These are phyloP conservation scores for Laupala kohalensis DNA, from an alignment of 1,140 invertebrate species.

Conservation along the genomic window DNA sequence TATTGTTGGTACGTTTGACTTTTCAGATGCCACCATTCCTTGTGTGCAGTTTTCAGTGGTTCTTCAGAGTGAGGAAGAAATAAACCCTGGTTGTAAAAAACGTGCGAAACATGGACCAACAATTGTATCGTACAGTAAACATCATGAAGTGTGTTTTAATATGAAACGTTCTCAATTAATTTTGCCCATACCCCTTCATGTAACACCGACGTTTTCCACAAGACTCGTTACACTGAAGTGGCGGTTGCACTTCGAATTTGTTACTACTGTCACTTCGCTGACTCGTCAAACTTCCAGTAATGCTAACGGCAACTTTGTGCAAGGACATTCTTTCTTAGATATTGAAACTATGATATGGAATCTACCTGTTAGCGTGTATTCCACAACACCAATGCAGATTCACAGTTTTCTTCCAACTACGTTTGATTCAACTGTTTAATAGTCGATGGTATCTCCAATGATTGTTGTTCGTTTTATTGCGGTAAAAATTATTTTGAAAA, in stretches of 20 bases:
- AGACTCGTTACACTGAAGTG: slow-evolving; percentile 77
- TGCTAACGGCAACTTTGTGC: slow-evolving; percentile 48
- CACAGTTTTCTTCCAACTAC: too few species aligned
- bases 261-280: slow-evolving; percentile 48
- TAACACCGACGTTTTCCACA: slow-evolving; percentile 84
- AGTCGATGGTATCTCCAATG: too few species aligned
- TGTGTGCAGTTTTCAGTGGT: slow-evolving; percentile 79
- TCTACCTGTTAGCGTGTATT: slow-evolving; percentile 82
- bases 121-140: slow-evolving; percentile 62
- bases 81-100: slow-evolving; percentile 47
- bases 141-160: slow-evolving; percentile 84
- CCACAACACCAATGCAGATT: slow-evolving; percentile 76
- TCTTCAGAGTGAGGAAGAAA: slow-evolving; percentile 82
- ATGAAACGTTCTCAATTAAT: slow-evolving; percentile 78
- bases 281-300: slow-evolving; percentile 18
- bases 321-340: slow-evolving; percentile 67
- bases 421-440: too few species aligned
- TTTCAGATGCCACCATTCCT: slow-evolving; percentile 76
- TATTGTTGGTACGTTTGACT: slow-evolving; percentile 94
- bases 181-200: slow-evolving; percentile 82
- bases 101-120: slow-evolving; percentile 35
- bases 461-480: too few species aligned
- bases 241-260: slow-evolving; percentile 94
- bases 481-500: too few species aligned
- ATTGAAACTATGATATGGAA: slow-evolving; percentile 99